Evolutionary conservation across 2,113 vertebrate species (phyloP).

Genomic region (Rutilus rutilus): DNA sequence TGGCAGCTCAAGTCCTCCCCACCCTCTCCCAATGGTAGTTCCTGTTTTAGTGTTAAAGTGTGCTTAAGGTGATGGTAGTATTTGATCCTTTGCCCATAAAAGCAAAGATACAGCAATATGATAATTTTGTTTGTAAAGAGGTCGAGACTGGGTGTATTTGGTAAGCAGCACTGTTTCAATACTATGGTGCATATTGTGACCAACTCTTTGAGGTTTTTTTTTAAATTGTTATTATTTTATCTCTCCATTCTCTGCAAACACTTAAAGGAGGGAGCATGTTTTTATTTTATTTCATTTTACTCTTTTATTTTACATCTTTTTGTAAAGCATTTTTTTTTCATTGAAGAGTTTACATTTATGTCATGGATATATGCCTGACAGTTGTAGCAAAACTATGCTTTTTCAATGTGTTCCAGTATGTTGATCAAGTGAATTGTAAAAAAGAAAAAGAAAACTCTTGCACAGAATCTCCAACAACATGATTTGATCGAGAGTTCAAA

Average conservation of each 20-base stretch:
- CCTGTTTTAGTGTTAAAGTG: constrained; percentile 64
- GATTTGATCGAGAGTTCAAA: constrained; percentile 22
- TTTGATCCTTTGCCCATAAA: constrained; percentile 20
- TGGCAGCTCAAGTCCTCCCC: constrained; percentile 75
- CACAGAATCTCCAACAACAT: constrained; percentile 82
- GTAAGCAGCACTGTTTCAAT: constrained; percentile 71
- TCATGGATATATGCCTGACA: constrained; percentile 72
- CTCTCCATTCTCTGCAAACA: constrained; percentile 73
- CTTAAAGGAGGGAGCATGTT: constrained; percentile 59
- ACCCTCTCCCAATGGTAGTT: constrained; percentile 64
- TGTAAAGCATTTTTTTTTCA: constrained; percentile 22
- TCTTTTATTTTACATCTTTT: constrained; percentile 12
- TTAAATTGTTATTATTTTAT: constrained; percentile 49
- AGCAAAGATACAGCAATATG: constrained; percentile 83
- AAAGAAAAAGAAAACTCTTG: constrained; percentile 74
- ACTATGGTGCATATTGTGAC: constrained; percentile 82
- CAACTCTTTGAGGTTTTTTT: constrained; percentile 59
- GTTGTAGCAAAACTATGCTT: constrained; percentile 77
- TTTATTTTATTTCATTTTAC: not conserved
- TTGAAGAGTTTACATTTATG: constrained; percentile 77
- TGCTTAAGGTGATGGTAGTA: constrained; percentile 47
- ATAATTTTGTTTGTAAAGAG: constrained; percentile 70
- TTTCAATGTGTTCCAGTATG: constrained; percentile 72
- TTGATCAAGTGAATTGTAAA: constrained; percentile 72
- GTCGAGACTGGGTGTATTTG: constrained; percentile 61